These are phyloP conservation scores for Panagrolaimus sp. DNA, from an alignment of 1,140 invertebrate genomes.

Conservation along the genomic window DNA sequence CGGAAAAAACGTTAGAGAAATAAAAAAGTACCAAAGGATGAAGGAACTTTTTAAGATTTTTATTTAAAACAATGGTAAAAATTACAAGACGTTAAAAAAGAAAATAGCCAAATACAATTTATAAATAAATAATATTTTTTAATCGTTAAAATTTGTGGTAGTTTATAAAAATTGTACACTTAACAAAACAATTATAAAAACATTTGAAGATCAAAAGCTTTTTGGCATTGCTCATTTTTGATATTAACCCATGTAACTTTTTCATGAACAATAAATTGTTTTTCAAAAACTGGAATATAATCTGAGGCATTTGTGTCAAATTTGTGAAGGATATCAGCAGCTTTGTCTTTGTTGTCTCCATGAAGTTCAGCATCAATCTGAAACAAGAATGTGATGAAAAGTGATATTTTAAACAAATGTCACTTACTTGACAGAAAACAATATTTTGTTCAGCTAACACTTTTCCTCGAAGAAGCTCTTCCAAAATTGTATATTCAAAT, in stretches of 20 bases:
- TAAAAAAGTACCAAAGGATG: no score
- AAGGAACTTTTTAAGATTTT: no score
- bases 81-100: no score
- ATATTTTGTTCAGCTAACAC: background rate
- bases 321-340: background rate
- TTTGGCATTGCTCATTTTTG: background rate
- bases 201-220: background rate
- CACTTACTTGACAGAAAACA: slow-evolving; percentile 1
- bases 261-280: background rate
- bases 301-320: no score
- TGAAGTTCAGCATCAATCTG: slow-evolving; percentile 14
- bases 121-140: no score
- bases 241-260: slow-evolving; percentile 5
- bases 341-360: background rate
- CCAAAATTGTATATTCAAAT: background rate
- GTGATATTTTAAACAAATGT: background rate
- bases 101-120: no score
- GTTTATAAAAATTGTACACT: no score
- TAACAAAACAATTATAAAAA: no score
- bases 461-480: background rate
- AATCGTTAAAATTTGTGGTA: no score
- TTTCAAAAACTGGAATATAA: no score
- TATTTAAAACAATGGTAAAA: no score
- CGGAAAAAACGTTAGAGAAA: no score
- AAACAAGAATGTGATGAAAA: background rate